Conservation (phyloP, 2,113 vertebrate species). For the Istiophorus platypterus region DNA sequence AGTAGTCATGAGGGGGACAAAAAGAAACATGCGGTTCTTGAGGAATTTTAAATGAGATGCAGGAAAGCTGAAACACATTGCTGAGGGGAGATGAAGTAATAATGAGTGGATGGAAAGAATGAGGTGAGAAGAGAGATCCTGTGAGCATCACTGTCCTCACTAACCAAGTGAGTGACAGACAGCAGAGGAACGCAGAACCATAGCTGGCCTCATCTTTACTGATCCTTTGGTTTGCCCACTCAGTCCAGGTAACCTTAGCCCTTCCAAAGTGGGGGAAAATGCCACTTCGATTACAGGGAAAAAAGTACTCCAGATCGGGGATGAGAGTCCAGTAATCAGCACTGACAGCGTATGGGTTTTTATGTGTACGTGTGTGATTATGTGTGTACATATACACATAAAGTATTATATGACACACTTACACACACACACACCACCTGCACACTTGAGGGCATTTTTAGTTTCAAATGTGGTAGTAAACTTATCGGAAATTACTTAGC, state of each 20-base stretch:
- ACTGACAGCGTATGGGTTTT: slow-evolving; percentile 50
- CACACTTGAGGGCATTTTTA: not conserved
- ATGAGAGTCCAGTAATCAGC: slow-evolving; percentile 64
- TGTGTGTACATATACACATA: not conserved
- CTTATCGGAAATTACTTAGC: not conserved
- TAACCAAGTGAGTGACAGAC: slow-evolving; percentile 54
- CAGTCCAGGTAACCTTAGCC: slow-evolving; percentile 70
- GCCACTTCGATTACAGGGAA: slow-evolving; percentile 63
- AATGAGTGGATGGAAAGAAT: slow-evolving; percentile 31
- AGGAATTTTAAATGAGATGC: slow-evolving; percentile 23
- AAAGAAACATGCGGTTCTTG: slow-evolving; percentile 28
- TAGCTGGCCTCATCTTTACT: slow-evolving; percentile 48
- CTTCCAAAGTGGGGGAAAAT: slow-evolving; percentile 58
- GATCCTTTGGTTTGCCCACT: slow-evolving; percentile 70
- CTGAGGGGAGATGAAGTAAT: slow-evolving; percentile 26
- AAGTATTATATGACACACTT: not conserved
- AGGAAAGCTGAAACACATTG: slow-evolving; percentile 31
- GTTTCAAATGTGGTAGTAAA: not conserved
- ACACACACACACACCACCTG: not conserved
- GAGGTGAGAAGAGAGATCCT: slow-evolving; percentile 40
- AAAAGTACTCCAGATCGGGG: slow-evolving; percentile 51
- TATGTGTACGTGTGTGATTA: slow-evolving; percentile 7
- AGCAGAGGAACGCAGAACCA: slow-evolving; percentile 58
- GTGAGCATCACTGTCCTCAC: slow-evolving; percentile 30
- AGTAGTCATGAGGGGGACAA: not conserved